These are phyloP conservation scores for Oreortyx pictus DNA, from an alignment of 2,797 vertebrate species.

Conservation along the genomic window DNA sequence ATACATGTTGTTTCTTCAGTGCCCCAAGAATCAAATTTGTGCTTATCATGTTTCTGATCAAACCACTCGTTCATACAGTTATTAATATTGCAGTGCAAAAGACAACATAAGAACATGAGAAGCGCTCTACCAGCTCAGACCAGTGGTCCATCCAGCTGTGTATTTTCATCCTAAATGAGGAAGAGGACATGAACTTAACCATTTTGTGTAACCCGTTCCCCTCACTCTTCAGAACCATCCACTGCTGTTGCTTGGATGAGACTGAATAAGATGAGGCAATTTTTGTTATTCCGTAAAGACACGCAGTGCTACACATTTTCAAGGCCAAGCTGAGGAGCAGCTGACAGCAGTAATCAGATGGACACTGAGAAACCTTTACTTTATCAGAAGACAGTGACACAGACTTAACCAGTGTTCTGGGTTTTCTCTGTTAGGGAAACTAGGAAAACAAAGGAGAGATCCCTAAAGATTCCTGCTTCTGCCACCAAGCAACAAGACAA, in stretches of 20 bases:
- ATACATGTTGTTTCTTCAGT: neutral
- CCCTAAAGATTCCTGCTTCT: neutral
- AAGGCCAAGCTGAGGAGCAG: neutral
- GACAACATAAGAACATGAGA: neutral
- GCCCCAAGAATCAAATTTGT: neutral
- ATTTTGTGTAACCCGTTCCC: neutral
- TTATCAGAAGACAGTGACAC: neutral
- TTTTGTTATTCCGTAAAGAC: neutral
- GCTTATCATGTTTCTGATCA: neutral
- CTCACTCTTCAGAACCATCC: neutral
- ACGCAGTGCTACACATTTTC: neutral
- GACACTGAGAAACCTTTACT: neutral
- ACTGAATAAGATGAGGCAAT: neutral
- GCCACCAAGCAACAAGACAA: neutral
- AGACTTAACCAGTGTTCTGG: neutral
- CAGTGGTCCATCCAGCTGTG: fast-evolving
- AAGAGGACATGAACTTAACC: neutral
- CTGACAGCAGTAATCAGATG: neutral
- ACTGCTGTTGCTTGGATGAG: neutral
- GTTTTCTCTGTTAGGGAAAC: too few species aligned
- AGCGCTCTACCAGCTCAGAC: neutral
- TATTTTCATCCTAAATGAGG: neutral
- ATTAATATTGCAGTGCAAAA: neutral
- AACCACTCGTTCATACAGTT: neutral
- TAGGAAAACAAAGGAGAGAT: neutral